phyloP scores from a whole-genome alignment of 1,140 invertebrate species.

The Lasioglossum albipes region DNA sequence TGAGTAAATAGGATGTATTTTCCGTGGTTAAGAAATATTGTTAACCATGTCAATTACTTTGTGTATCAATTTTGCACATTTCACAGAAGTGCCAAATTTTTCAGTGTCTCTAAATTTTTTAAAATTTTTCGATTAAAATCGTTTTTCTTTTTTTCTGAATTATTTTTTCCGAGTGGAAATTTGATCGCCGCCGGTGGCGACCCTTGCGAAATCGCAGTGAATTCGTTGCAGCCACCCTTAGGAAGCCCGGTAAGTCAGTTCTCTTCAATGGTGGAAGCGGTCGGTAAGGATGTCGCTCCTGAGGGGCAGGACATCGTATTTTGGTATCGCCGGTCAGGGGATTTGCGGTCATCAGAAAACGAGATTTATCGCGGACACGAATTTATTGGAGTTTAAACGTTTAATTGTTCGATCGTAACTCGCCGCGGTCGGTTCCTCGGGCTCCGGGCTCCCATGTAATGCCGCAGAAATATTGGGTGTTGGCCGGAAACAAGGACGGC shows the following conservation, averaged over 20 bases:
- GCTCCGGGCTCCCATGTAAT: constrained; percentile 38
- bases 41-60: not conserved
- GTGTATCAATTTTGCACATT: not conserved
- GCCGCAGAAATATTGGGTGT: constrained; percentile 64
- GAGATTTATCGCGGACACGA: constrained; percentile 66
- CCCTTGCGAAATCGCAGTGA: constrained; percentile 49
- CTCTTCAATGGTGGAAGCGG: constrained; percentile 33
- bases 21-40: too few relatives aligned
- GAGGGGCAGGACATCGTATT: constrained; percentile 14
- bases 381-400: constrained; percentile 73
- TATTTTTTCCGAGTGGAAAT: not conserved
- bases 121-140: not conserved
- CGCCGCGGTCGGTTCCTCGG: constrained; percentile 61
- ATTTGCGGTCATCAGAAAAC: constrained; percentile 55
- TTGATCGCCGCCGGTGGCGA: constrained; percentile 52
- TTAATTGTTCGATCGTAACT: constrained; percentile 66
- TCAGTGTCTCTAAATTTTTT: not conserved
- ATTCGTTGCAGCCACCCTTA: constrained; percentile 36
- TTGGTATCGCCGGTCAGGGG: not conserved
- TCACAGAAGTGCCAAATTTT: too few relatives aligned
- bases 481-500: constrained; percentile 49
- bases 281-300: constrained; percentile 48
- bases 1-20: too few relatives aligned
- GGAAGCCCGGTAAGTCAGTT: constrained; percentile 55
- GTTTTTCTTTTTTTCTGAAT: not conserved